These are phyloP conservation scores for Buathra laborator DNA, from an alignment of 2,888 invertebrate genomes.

Conservation along the genomic window DNA sequence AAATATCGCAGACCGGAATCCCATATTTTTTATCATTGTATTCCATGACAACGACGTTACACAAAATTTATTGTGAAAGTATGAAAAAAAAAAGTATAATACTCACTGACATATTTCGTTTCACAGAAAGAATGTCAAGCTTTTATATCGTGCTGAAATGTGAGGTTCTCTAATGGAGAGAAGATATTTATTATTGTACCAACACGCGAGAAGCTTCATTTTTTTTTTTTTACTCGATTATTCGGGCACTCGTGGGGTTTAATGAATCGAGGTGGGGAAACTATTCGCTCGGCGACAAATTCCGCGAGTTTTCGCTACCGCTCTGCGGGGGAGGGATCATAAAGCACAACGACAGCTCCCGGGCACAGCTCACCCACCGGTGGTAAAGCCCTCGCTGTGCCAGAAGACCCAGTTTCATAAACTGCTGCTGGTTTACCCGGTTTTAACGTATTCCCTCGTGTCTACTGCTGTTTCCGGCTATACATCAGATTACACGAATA, in stretches of 20 bases:
- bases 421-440: conserved; percentile 61
- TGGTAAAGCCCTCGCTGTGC: conserved; percentile 42
- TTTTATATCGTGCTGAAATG: background rate
- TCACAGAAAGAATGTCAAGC: background rate
- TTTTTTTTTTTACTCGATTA: conserved; percentile 31
- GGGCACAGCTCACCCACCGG: background rate
- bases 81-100: background rate
- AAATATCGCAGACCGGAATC: background rate
- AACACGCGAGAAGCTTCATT: background rate
- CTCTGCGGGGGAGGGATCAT: conserved; percentile 37
- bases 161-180: background rate
- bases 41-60: background rate
- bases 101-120: background rate
- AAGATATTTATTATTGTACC: conserved; percentile 29
- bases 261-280: conserved; percentile 39
- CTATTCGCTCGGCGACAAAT: conserved; percentile 43
- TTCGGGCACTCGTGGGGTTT: conserved; percentile 11
- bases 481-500: conserved; percentile 70
- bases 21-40: background rate
- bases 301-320: conserved; percentile 28
- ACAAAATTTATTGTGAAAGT: background rate
- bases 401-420: conserved; percentile 74
- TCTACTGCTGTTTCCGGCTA: conserved; percentile 67
- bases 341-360: conserved; percentile 35
- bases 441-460: conserved; percentile 47